Base-by-base conservation (phyloP, 2,888 invertebrate species). In the Luperina nickerlii region DNA sequence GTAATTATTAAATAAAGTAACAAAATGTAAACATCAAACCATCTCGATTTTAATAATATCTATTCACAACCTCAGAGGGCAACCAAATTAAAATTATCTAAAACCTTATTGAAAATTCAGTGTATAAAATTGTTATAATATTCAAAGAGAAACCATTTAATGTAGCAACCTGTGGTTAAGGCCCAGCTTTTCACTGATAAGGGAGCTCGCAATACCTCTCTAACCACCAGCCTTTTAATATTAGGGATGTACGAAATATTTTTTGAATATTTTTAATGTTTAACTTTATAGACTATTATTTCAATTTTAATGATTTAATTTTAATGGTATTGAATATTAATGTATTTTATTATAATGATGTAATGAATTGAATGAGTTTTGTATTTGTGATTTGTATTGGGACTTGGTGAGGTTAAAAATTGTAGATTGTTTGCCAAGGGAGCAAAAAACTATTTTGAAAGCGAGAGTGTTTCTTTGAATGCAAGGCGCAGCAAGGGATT, bases 41-140 rank as follows among this genome's bases (percentile, higher is more conserved):
- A 18, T 24, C 7, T 54, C 57, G 9, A 51, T 38, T 57, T 20
- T 48, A 69, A 70, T 70, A 54, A 51, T 83, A 84, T 81, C 32
- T 60, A 32, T 69, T 48, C 27, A 48, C 2, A 32, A 83, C 78
- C 73, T 51, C 67, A 74, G 18, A 67, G 24, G 45, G 42, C 20
- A 54, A 51, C 24, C 18, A 72, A 32, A 74, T 38, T 54, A 54
- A 65, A 76, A 70, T 76, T 24, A 68, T 85, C 51, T 74, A 6
- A 74, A 66, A 54, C 24, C 48, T 67, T 9, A 70, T 63, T 69
- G n/a, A 67, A 71, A 73, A 75, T 75, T 67, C 13, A 57, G 20
- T 63, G 42, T 62, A 75, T 18, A 51, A 66, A 74, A 67, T 83
- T 63, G 38, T 70, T 66, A 74, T 65, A 68, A 45, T 86, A 72